These are phyloP conservation scores for Sycophaga agraensis DNA, from an alignment of 1,140 invertebrate species.

Conservation along the genomic window DNA sequence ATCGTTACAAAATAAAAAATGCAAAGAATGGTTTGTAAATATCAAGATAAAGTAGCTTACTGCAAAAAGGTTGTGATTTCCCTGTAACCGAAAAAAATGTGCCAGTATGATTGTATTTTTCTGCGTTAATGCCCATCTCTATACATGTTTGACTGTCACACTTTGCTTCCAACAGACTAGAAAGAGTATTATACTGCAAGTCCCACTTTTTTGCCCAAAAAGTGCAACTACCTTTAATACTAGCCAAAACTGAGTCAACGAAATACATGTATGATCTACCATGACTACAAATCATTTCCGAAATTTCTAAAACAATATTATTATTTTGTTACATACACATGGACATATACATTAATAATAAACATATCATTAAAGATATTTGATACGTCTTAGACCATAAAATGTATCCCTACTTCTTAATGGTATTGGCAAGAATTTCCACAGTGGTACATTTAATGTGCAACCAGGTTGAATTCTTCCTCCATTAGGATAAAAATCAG, in stretches of 20 bases:
- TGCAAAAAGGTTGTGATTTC: conserved; percentile 25
- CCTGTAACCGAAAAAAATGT: conserved; percentile 29
- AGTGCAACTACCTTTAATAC: conserved; percentile 52
- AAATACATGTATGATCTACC: conserved; percentile 62
- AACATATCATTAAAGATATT: too few relatives aligned
- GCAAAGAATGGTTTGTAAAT: too few relatives aligned
- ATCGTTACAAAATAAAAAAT: too few relatives aligned
- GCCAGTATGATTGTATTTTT: conserved; percentile 24
- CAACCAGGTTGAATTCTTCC: conserved; percentile 63
- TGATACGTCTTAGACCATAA: too few relatives aligned
- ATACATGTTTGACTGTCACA: conserved; percentile 34
- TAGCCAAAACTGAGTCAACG: conserved; percentile 56
- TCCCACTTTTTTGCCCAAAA: conserved; percentile 61
- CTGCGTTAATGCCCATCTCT: conserved; percentile 38
- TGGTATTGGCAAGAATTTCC: neutral
- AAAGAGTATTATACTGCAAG: conserved; percentile 42
- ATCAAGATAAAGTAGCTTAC: too few relatives aligned
- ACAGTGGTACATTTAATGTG: neutral
- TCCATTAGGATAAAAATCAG: conserved; percentile 73
- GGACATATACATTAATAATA: neutral
- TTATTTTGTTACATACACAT: too few relatives aligned
- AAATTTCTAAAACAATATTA: too few relatives aligned
- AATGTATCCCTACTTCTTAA: neutral
- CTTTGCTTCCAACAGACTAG: conserved; percentile 16
- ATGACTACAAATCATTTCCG: conserved; percentile 62